Evolutionary conservation across 2,113 vertebrate species (phyloP).

Genomic region (Benthochromis sp.): DNA sequence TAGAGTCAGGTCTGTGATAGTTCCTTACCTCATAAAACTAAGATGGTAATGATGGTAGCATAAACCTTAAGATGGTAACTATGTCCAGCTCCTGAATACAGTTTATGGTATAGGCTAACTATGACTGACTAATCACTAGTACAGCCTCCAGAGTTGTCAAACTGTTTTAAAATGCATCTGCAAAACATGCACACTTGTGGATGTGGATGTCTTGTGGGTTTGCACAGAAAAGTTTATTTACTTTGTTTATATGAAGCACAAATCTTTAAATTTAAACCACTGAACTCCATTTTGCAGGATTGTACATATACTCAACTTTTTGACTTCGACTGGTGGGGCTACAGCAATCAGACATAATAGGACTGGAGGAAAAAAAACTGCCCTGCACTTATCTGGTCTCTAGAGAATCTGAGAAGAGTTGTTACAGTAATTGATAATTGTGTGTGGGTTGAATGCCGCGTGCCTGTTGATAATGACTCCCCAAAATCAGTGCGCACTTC

Average conservation of each 20-base stretch:
- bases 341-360: background rate
- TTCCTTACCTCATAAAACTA: background rate
- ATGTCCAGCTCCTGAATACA: background rate
- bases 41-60: background rate
- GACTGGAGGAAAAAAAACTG: conserved; percentile 3
- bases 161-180: background rate
- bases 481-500: background rate
- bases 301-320: background rate
- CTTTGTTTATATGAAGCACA: background rate
- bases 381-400: conserved; percentile 24
- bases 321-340: background rate
- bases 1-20: background rate
- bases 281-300: background rate
- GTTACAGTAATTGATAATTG: conserved; percentile 51
- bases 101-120: background rate
- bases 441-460: conserved; percentile 14
- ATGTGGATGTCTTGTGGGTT: background rate
- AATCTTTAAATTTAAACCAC: background rate
- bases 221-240: background rate
- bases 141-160: background rate
- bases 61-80: background rate
- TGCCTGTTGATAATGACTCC: conserved; percentile 9
- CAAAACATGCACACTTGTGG: background rate
- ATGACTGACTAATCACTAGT: background rate
- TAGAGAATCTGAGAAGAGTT: conserved; percentile 29